A percentile compares a stretch with the other conserved stretches of the same genome.
Conservation (phyloP, 2,113 vertebrate genomes). For the Saguinus imperator region DNA sequence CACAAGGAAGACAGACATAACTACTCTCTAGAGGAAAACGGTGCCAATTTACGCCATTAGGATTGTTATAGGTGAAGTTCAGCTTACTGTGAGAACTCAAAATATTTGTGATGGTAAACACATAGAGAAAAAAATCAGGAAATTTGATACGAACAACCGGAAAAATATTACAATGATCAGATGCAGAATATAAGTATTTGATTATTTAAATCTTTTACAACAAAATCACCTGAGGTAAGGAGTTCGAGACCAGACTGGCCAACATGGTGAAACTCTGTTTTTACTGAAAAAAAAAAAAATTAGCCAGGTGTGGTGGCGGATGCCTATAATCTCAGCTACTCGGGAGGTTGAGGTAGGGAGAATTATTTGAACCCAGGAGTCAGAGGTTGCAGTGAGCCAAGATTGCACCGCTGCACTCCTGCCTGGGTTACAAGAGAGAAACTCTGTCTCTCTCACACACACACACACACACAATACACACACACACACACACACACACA, state of each 20-base stretch:
- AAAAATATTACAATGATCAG: background rate
- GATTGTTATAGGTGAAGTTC: background rate
- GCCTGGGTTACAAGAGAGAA: too few species aligned
- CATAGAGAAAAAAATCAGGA: background rate
- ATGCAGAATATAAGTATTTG: background rate
- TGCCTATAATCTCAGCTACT: too few species aligned
- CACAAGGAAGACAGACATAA: background rate
- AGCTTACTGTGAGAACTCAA: background rate
- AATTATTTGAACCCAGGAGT: too few species aligned
- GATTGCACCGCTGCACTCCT: accelerated
- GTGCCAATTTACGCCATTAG: background rate
- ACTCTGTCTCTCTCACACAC: too few species aligned
- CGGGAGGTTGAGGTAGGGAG: too few species aligned
- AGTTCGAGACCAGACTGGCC: too few species aligned
- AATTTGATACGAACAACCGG: background rate
- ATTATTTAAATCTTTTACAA: background rate
- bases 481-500: too few species aligned
- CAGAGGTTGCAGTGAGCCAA: too few species aligned
- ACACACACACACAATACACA: too few species aligned
- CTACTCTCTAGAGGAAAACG: background rate
- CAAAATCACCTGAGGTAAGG: background rate
- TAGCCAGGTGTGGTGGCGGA: too few species aligned
- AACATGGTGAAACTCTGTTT: too few species aligned
- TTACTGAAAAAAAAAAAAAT: too few species aligned
- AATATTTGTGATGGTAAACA: background rate